Base-by-base conservation (phyloP, 64 coral and sea anemone species). In the Orbicella faveolata region DNA sequence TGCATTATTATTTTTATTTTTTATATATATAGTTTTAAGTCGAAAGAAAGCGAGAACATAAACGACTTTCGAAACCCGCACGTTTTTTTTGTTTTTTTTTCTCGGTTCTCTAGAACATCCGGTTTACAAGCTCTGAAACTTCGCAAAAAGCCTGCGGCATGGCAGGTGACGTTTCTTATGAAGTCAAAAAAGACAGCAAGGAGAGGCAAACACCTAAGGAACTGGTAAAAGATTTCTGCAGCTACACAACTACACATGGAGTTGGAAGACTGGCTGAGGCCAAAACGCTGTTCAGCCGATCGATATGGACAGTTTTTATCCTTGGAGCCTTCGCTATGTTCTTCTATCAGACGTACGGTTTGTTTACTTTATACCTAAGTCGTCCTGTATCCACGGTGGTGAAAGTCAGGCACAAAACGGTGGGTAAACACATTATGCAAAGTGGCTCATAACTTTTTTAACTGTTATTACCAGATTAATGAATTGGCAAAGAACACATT, bases 161-260 rank as follows among this genome's bases (percentile, higher is more conserved):
- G 80, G 34, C 61, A 83, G 62, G 61, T 83, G 61, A 2, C 15
- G 19, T 26, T 65, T 21, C 61, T 36, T 6, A 0, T 39, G 35
- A 39, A 16, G 54, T n/a, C 14, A 64, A 16, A 26, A 74, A 72
- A 44, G 21, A 16, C 67, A 25, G 20, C 19, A 30, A 61, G 36
- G 52, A 4, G 14, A 3, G 26, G 11, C 30, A 35, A 36, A 57
- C 72, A 36, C 20, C 75, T 15, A 88, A 77, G 33, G 52, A 88
- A 17, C 72, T 88, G n/a, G 35, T 88, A 19, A 75, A 61, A 67
- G 73, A 89, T 52, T 93, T 93, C 51, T 81, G 79, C 9, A 54
- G 36, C 25, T 89, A 93, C 37, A 93, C 92, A 9, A 89, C 92
- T 17, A 87, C 92, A 10, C 92, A 93, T 77, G 92, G 92, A n/a